Base-by-base conservation (phyloP, 1,140 invertebrate species). In the Temnothorax longispinosus region DNA sequence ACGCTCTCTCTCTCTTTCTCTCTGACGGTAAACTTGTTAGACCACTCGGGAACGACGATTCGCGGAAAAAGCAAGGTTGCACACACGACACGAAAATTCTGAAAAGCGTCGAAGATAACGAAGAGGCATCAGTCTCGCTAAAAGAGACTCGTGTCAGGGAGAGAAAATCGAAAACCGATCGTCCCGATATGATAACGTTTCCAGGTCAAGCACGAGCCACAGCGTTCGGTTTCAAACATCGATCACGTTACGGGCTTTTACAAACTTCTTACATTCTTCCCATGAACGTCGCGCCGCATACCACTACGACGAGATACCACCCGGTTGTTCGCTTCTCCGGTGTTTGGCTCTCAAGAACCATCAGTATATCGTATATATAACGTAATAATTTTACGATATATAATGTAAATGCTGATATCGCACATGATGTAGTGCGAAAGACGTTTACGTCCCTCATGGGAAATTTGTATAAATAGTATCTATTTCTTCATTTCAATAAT, bases 31-130 rank as follows among this genome's bases (percentile, higher is more conserved):
- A 62, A 74, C 47, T 74, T 72, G 80, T 84, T 74, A 84, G 54
- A 60, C n/a, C 21, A 74, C 21, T 60, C 52, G 13, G 10, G 18
- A 38, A 21, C 41, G 38, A 10, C 18, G 7, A 60, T 75, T 60
- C 38, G 41, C 15, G 41, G 21, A 50, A 44, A 35, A 65, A 44
- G 47, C 41, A 47, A 84, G 35, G 38, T 60, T 58, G 41, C 65
- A 81, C 35, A 81, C 44, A 44, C 38, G 10, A 72, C 32, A 62
- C 10, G 21, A 75, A 60, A 84, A 50, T 75, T 74, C 15, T 75
- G 52, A 56, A 84, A 47, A 84, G 21, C 13, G 15, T 71, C 35
- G 10, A 58, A 71, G n/a, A 13, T 54, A 15, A 76, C 21, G 67
- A 35, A 6, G 18, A 65, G 27, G 27, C 27, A 27, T 27, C 6